Conservation (phyloP, 2,888 invertebrate species). For the Cylindroiulus punctatus region DNA sequence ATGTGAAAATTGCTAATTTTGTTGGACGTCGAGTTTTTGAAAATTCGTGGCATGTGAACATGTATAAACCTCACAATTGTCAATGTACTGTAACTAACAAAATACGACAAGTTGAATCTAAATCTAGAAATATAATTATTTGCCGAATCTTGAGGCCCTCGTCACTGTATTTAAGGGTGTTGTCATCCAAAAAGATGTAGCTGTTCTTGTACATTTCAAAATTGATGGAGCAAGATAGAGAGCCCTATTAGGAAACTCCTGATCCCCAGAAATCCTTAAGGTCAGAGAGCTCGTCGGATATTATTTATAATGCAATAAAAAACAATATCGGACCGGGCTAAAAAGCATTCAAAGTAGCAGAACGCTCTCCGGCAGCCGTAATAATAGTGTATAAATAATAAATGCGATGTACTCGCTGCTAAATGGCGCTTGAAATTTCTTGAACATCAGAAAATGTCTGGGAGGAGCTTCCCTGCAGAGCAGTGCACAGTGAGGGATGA, state of each 20-base stretch:
- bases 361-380: not conserved
- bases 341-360: not conserved
- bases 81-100: too few species aligned
- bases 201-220: not conserved
- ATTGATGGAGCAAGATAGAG: not conserved
- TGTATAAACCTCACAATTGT: too few species aligned
- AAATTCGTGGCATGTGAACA: too few species aligned
- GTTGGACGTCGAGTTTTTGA: too few species aligned
- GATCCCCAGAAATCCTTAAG: not conserved
- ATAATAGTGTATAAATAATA: slow-evolving; percentile 6
- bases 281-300: not conserved
- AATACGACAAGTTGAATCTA: too few species aligned
- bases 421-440: slow-evolving; percentile 32
- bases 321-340: not conserved
- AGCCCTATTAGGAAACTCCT: not conserved
- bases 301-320: slow-evolving; percentile 12
- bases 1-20: too few species aligned
- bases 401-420: slow-evolving; percentile 1
- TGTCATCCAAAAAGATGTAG: too few species aligned
- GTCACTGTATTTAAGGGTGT: too few species aligned
- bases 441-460: not conserved
- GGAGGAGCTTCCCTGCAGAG: slow-evolving; percentile 13
- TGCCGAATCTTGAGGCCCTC: too few species aligned
- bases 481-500: slow-evolving; percentile 23
- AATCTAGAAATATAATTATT: too few species aligned